A percentile compares a stretch with the other conserved stretches of the same genome.
These are phyloP conservation scores for Metalampra italica DNA, from an alignment of 2,888 invertebrate species.

Conservation along the genomic window DNA sequence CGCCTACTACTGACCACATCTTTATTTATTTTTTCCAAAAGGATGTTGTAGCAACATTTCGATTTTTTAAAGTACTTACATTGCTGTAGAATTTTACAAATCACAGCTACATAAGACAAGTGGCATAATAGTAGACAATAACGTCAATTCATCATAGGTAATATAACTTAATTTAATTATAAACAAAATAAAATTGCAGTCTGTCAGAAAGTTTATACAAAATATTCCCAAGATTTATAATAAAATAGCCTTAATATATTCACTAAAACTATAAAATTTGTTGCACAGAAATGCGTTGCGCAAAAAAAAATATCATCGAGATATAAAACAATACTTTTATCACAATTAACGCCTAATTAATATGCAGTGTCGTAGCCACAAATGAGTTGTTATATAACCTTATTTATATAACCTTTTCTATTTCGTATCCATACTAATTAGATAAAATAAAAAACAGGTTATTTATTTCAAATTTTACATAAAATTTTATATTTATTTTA, in stretches of 20 bases:
- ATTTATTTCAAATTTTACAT: too few species aligned
- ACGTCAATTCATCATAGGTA: slow-evolving; percentile 7
- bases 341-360: slow-evolving; percentile 34
- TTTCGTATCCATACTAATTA: too few species aligned
- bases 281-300: slow-evolving; percentile 12
- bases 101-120: neutral
- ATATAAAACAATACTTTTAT: slow-evolving; percentile 27
- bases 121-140: neutral
- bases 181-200: slow-evolving; percentile 20
- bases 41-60: too few species aligned
- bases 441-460: too few species aligned
- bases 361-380: slow-evolving; percentile 14
- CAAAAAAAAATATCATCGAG: slow-evolving; percentile 23
- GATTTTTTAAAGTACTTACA: too few species aligned
- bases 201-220: slow-evolving; percentile 11
- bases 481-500: too few species aligned
- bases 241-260: slow-evolving; percentile 5
- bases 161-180: slow-evolving; percentile 16
- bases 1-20: too few species aligned
- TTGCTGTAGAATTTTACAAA: too few species aligned
- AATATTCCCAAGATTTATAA: slow-evolving; percentile 14
- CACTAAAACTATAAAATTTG: slow-evolving; percentile 9
- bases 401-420: too few species aligned
- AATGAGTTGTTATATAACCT: slow-evolving; percentile 2
- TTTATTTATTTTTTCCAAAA: too few species aligned